A percentile compares a stretch with the other conserved stretches of the same genome.
Evolutionary conservation across 2,113 vertebrate species (phyloP).

Genomic region (Pagrus major): DNA sequence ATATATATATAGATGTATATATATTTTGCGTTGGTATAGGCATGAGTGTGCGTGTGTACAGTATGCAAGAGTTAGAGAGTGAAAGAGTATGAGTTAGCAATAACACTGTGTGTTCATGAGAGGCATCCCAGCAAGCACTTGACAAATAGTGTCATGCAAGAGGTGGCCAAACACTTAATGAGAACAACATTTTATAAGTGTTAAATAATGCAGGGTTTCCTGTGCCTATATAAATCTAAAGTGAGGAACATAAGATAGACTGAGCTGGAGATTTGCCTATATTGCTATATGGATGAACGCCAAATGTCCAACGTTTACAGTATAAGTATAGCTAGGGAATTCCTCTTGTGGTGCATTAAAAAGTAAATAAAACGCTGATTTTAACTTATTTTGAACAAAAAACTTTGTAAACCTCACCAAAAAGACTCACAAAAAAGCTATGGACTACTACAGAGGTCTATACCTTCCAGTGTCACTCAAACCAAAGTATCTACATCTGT

Average conservation of each 20-base stretch:
- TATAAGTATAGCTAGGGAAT: not conserved
- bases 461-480: not conserved
- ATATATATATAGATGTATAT: conserved; percentile 43
- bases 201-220: not conserved
- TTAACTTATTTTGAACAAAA: conserved; percentile 4
- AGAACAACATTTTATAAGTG: not conserved
- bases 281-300: not conserved
- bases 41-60: conserved; percentile 67
- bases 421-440: not conserved
- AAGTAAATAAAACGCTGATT: not conserved
- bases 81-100: conserved; percentile 60
- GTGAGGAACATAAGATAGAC: not conserved
- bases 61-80: conserved; percentile 62
- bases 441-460: not conserved
- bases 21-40: conserved; percentile 31
- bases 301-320: not conserved
- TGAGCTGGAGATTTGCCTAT: not conserved
- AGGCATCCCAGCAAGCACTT: conserved; percentile 79
- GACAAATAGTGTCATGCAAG: conserved; percentile 37
- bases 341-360: not conserved
- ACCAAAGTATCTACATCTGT: conserved; percentile 5
- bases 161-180: not conserved
- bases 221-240: not conserved
- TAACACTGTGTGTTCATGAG: conserved; percentile 60
- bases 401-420: not conserved